Base-by-base conservation (phyloP, 2,113 vertebrate genomes). In the Pedetes capensis region DNA sequence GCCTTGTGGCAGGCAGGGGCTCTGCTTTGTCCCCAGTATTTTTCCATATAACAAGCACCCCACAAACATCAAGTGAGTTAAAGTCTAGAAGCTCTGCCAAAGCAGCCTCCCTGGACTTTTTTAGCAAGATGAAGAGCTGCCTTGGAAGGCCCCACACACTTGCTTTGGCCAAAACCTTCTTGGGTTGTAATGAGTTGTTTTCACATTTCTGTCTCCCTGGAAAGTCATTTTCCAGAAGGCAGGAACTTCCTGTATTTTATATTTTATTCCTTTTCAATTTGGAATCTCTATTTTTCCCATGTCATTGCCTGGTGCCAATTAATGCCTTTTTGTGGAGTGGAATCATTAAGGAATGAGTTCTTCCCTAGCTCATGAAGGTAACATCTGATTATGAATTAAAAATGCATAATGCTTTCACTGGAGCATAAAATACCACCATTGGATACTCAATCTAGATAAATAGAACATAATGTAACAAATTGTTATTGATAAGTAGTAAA, bases 281-380 rank as follows among this genome's bases (percentile, higher is more conserved):
- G 61, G 49, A 80, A 2, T 61, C 32, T 91, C 23, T 17, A 34
- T 87, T 74, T 57, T 39, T 1, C 69, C 11, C 4, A 16, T 51
- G 6, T 34, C 32, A n/a, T 64, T 91, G 22, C 4, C 11, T 79
- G 71, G 16, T 87, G 72, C 92, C n/a, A 27, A 34, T 20, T 53
- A 78, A 80, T 68, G 16, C 7, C 4, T 74, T 61, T 63, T 87
- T 78, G 14, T 84, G 82, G 34, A 90, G 37, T 49, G 8, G 69
- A 82, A 94, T 49, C 18, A 37, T 81, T 57, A 69, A 92, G 13
- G 32, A 66, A 63, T 89, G 71, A 68, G 25, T 44, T 79, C 13
- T 17, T n/a, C 9, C 12, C 8, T 47, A 68, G 87, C 11, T 44
- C 23, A 44, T 29, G 55, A 53, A 92, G 27, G 22, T 68, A 20